These are phyloP conservation scores for Drosophila borborema DNA, from an alignment of 2,888 invertebrate genomes.

Conservation along the genomic window DNA sequence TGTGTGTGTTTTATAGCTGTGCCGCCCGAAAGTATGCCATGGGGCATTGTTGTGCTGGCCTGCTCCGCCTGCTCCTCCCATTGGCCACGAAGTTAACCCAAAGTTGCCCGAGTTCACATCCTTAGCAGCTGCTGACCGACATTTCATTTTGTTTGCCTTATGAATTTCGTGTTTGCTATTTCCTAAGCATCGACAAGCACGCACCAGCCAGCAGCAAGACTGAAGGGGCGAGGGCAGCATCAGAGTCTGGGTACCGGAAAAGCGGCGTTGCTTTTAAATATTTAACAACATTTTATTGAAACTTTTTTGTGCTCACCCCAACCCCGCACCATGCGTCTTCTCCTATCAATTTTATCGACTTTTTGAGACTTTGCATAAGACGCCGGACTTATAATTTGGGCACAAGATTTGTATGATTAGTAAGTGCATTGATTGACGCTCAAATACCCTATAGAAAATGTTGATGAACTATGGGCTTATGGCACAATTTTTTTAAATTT, in stretches of 20 bases:
- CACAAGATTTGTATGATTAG: neutral
- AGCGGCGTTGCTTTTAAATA: slow-evolving; percentile 43
- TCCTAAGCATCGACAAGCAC: slow-evolving; percentile 52
- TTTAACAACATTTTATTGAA: slow-evolving; percentile 49
- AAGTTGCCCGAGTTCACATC: slow-evolving; percentile 31
- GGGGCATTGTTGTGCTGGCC: slow-evolving; percentile 34
- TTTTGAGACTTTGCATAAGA: slow-evolving; percentile 5
- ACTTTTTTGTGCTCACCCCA: slow-evolving; percentile 13
- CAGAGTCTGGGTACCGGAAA: neutral
- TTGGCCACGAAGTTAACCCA: slow-evolving; percentile 20
- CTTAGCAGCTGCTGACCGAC: slow-evolving; percentile 55
- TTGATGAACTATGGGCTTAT: neutral
- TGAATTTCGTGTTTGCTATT: slow-evolving; percentile 55
- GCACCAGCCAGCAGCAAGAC: slow-evolving; percentile 20
- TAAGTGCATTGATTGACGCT: neutral
- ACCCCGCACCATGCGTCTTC: too few relatives aligned
- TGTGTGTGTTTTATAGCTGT: neutral
- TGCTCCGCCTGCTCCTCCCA: neutral
- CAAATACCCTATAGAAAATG: neutral
- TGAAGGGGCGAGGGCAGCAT: neutral
- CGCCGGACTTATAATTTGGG: neutral
- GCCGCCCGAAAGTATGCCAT: slow-evolving; percentile 47
- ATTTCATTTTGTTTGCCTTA: slow-evolving; percentile 55
- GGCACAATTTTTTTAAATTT: too few relatives aligned
- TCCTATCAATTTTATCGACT: slow-evolving; percentile 12